phyloP scores from a whole-genome alignment of 1,140 invertebrate genomes.

The Dryas iulia region DNA sequence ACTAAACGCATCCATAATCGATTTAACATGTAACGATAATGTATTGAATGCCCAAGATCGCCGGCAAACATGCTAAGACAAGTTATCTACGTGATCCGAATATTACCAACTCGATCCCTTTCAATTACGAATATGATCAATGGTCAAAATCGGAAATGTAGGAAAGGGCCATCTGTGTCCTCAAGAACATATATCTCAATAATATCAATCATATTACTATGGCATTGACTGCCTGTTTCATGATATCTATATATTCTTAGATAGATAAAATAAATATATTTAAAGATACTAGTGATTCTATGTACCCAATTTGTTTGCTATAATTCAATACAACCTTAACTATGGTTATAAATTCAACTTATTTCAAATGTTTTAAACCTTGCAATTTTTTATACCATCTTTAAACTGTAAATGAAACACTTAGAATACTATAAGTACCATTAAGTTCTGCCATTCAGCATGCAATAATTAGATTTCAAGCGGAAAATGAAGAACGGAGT shows the following conservation, averaged over 20 bases:
- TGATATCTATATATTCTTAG: not conserved
- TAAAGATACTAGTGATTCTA: no score
- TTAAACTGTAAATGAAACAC: no score
- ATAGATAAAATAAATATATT: not conserved
- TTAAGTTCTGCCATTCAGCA: no score
- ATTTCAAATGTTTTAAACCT: no score
- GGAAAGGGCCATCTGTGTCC: slow-evolving; percentile 26
- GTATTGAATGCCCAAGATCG: slow-evolving; percentile 54
- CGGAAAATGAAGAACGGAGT: no score
- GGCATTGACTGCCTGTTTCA: not conserved
- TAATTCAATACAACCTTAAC: no score
- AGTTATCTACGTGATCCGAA: slow-evolving; percentile 46
- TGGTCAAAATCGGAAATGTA: slow-evolving; percentile 56
- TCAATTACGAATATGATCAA: slow-evolving; percentile 63
- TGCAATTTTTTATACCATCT: no score
- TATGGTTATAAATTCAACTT: no score
- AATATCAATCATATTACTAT: slow-evolving; percentile 18
- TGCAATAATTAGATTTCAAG: no score
- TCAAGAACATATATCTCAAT: slow-evolving; percentile 16
- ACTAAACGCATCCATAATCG: slow-evolving; percentile 57
- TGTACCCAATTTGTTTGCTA: no score
- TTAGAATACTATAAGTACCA: no score
- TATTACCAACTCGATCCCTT: slow-evolving; percentile 46
- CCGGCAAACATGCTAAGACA: slow-evolving; percentile 37
- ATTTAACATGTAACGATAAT: slow-evolving; percentile 61